Conservation (phyloP, 1,140 invertebrate genomes). For the Penaeus vannamei region DNA sequence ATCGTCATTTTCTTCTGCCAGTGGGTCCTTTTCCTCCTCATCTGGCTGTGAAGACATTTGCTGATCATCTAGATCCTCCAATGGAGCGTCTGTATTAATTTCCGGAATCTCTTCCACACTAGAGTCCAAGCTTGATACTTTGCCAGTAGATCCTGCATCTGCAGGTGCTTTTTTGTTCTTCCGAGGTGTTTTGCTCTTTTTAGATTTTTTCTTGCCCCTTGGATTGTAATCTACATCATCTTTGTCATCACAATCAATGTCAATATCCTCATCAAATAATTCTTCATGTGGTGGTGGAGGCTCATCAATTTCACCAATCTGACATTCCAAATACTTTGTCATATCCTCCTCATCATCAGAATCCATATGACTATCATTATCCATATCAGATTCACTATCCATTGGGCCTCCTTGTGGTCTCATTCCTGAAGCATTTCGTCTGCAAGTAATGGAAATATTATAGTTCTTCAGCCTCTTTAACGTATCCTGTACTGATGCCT, state of each 20-base stretch:
- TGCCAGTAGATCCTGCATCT: conserved; percentile 26
- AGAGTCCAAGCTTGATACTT: conserved; percentile 35
- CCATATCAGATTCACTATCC: conserved; percentile 63
- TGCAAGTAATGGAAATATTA: conserved; percentile 67
- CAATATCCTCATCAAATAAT: conserved; percentile 59
- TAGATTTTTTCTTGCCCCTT: conserved; percentile 52
- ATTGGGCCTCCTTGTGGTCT: conserved; percentile 48
- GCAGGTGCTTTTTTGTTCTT: conserved; percentile 40
- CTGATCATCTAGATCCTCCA: conserved; percentile 50
- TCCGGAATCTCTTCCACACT: conserved; percentile 49
- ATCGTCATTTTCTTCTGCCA: conserved; percentile 44
- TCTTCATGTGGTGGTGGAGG: conserved; percentile 48
- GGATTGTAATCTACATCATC: conserved; percentile 61
- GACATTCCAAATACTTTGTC: conserved; percentile 67
- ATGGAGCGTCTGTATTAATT: conserved; percentile 54
- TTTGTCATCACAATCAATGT: conserved; percentile 64
- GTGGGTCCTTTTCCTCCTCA: conserved; percentile 44
- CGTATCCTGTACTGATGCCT: conserved; percentile 67
- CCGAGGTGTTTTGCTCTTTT: conserved; percentile 41
- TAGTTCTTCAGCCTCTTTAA: conserved; percentile 67
- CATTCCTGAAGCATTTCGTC: conserved; percentile 62
- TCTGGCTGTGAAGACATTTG: conserved; percentile 46
- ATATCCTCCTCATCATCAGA: conserved; percentile 67
- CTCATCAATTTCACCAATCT: conserved; percentile 67
- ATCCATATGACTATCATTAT: conserved; percentile 64